phyloP scores from a whole-genome alignment of 2,797 vertebrate species.

The Onychomys arenicola region DNA sequence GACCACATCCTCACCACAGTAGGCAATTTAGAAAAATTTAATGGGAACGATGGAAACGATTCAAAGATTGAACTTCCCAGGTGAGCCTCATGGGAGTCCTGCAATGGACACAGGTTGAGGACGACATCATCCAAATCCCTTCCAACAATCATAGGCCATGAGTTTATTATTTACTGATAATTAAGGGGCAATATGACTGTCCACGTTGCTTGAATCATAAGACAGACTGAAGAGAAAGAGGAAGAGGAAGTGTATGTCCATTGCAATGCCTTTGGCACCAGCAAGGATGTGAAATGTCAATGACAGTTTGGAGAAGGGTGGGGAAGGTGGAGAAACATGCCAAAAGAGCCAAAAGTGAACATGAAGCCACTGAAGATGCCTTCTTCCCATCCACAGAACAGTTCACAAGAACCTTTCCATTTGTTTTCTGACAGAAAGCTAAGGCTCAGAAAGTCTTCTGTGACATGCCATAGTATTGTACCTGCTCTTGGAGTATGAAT shows the following conservation, averaged over 20 bases:
- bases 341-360: neutral
- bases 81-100: constrained; percentile 26
- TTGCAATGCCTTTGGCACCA: neutral
- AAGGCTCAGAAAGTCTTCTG: neutral
- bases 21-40: constrained; percentile 57
- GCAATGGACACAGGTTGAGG: neutral
- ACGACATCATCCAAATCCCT: neutral
- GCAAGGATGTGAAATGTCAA: rapidly evolving
- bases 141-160: neutral
- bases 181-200: neutral
- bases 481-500: neutral
- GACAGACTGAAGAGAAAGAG: neutral
- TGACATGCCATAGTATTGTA: neutral
- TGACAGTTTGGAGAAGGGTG: neutral
- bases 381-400: neutral
- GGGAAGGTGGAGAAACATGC: neutral
- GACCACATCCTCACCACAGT: constrained; percentile 61
- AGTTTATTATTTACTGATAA: constrained; percentile 13
- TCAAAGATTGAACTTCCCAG: constrained; percentile 4
- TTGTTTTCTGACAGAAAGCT: neutral
- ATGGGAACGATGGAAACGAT: constrained; percentile 25
- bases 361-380: neutral
- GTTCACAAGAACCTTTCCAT: neutral
- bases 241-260: neutral
- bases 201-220: constrained; percentile 14